phyloP scores from a whole-genome alignment of 2,113 vertebrate genomes.

The Neodontobutis hainanensis region DNA sequence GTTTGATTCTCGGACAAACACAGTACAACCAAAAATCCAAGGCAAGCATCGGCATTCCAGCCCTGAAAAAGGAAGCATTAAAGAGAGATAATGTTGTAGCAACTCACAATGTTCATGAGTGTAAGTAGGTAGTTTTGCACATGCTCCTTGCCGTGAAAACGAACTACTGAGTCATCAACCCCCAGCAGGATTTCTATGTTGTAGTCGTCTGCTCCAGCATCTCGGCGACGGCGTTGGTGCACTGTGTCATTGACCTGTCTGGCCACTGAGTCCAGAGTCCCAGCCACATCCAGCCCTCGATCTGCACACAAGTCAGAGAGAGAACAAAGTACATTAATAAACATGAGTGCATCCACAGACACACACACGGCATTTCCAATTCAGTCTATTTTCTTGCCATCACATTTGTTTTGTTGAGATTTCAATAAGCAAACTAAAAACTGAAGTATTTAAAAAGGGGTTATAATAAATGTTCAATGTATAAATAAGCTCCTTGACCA shows the following conservation, averaged over 20 bases:
- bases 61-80: too few species aligned
- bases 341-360: too few species aligned
- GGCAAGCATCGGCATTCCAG: too few species aligned
- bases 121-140: conserved; percentile 99
- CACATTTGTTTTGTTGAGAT: too few species aligned
- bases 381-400: too few species aligned
- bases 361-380: not conserved
- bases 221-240: conserved; percentile 79
- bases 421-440: too few species aligned
- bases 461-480: too few species aligned
- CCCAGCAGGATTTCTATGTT: conserved; percentile 97
- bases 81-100: too few species aligned
- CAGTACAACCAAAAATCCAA: not conserved
- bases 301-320: conserved; percentile 63
- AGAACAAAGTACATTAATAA: too few species aligned
- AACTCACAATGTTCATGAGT: conserved; percentile 97
- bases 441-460: too few species aligned
- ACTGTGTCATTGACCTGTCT: conserved; percentile 82
- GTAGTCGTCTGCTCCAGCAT: conserved; percentile 86
- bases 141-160: conserved; percentile 97
- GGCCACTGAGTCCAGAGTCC: conserved; percentile 73
- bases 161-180: conserved; percentile 95
- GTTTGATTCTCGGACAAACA: not conserved
- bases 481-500: too few species aligned
- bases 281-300: conserved; percentile 67